Percentiles rank a stretch among this genome's conserved stretches.
Conservation (phyloP, 1,140 invertebrate genomes). For the Bombus pyrosoma region DNA sequence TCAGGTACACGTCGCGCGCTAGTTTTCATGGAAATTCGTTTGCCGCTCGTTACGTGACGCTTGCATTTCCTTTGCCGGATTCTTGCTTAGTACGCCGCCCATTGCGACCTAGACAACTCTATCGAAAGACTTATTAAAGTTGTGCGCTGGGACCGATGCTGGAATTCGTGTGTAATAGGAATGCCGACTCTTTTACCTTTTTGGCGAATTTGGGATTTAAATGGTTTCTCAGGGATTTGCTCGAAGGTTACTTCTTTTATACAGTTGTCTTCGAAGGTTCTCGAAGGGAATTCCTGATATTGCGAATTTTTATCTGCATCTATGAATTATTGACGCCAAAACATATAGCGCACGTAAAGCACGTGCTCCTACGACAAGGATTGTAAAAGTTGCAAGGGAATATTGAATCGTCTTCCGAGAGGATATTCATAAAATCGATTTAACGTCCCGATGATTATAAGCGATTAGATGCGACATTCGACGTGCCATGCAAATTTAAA, state of each 20-base stretch:
- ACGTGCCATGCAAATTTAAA: neutral
- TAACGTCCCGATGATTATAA: neutral
- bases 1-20: conserved; percentile 16
- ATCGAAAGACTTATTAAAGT: neutral
- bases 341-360: no score
- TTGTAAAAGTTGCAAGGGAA: neutral
- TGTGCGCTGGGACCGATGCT: neutral
- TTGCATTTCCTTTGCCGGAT: conserved; percentile 18
- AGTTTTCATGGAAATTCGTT: conserved; percentile 49
- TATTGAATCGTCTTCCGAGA: neutral
- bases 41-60: conserved; percentile 46
- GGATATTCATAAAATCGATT: neutral
- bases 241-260: neutral
- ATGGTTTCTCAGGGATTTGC: neutral
- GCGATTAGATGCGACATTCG: neutral
- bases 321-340: no score
- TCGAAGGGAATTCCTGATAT: no score
- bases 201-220: neutral
- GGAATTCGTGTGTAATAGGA: neutral
- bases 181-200: no score
- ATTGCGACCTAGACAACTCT: neutral
- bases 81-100: neutral
- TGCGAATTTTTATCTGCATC: no score
- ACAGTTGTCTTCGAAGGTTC: neutral
- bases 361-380: no score